Base-by-base conservation (phyloP, 2,797 vertebrate genomes). In the Amblyraja radiata region DNA sequence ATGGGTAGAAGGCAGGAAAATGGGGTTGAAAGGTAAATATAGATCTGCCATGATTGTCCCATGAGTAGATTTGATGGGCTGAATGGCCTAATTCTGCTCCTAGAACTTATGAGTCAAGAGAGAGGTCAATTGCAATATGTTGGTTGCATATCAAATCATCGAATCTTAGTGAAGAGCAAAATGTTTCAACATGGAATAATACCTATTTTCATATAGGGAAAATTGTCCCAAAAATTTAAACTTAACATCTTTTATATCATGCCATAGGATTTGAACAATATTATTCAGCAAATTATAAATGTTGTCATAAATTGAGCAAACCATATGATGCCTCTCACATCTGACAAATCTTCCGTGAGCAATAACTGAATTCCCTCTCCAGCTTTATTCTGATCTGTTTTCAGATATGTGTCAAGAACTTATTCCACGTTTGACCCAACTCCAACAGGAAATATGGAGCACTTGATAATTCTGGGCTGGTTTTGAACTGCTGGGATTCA, bases 231-330 rank as follows among this genome's bases (percentile, higher is more conserved):
- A 86, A 28, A 86, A 13, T n/a, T 63, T n/a, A 86, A 28, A 86
- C 13, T n/a, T 63, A 63, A 32, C 25, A 63, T n/a, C 28, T 32
- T 32, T 13, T 65, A 14, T 32, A 16, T n/a, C 76, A 23, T 78
- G n/a, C n/a, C 76, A 78, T 78, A 78, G 28, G 25, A 61, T 86
- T 86, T 32, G 58, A 65, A 61, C 83, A 32, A 63, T 39, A 63
- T n/a, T 86, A 65, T 86, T 86, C 16, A 6, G 83, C 58, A 86
- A 7, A n/a, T 32, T 28, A n/a, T 86, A 86, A 86, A 18, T 65
- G 83, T n/a, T 86, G 28, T 32, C 58, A 86, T 86, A 63, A 86
- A 86, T 86, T 25, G n/a, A 63, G 28, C 83, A 86, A 13, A 86
- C 13, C 65, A 25, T 7, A 18, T 86, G 13, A 86, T 61, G 18